Percentiles rank a stretch among this genome's conserved stretches.
These are phyloP conservation scores for Sceliomorpha sp. DNA, from an alignment of 2,888 invertebrate genomes.

Conservation along the genomic window DNA sequence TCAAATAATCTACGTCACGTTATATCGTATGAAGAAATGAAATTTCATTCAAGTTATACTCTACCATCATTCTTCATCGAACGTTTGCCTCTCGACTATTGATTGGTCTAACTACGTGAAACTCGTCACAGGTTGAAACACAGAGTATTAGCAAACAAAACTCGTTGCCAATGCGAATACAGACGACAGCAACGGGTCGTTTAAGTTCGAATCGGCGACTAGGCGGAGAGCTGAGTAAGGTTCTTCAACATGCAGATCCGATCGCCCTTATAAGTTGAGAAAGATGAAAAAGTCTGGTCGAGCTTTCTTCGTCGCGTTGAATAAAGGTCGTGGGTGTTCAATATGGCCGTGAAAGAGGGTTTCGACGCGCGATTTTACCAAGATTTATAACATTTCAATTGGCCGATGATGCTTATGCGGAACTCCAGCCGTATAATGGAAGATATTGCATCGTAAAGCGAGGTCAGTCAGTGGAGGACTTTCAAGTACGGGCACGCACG, in stretches of 20 bases:
- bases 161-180: slow-evolving; percentile 59
- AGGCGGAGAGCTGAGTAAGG: slow-evolving; percentile 66
- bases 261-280: slow-evolving; percentile 47
- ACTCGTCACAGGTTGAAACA: slow-evolving; percentile 19
- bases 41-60: no score
- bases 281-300: slow-evolving; percentile 45
- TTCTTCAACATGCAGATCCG: slow-evolving; percentile 72
- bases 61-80: no score
- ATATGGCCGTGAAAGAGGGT: background rate
- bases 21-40: no score
- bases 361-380: slow-evolving; percentile 20
- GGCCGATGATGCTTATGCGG: slow-evolving; percentile 51
- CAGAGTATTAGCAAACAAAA: slow-evolving; percentile 27
- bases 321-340: slow-evolving; percentile 46
- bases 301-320: slow-evolving; percentile 30
- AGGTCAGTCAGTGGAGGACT: slow-evolving; percentile 49
- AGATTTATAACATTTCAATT: slow-evolving; percentile 60
- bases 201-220: slow-evolving; percentile 55
- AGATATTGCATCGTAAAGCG: slow-evolving; percentile 44
- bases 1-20: no score
- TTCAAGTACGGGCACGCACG: slow-evolving; percentile 36
- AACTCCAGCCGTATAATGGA: slow-evolving; percentile 50
- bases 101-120: background rate
- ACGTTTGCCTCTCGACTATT: no score
- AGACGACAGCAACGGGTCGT: slow-evolving; percentile 53